Evolutionary conservation across 1,140 invertebrate genomes (phyloP).

Genomic region (Antheraea pernyi): DNA sequence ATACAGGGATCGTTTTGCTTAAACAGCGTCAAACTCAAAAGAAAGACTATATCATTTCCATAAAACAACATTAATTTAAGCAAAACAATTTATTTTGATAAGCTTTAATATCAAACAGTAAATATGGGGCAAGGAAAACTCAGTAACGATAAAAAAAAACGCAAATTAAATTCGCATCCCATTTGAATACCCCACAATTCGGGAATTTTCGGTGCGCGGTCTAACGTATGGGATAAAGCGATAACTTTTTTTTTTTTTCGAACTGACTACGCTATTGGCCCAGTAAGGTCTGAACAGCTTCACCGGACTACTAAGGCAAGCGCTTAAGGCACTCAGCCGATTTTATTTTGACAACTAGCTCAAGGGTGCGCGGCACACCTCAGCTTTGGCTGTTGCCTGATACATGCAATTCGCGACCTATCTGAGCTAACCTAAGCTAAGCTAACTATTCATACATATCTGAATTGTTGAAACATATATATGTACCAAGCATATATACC

Average conservation of each 20-base stretch:
- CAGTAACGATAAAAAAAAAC: constrained; percentile 25
- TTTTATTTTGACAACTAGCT: no score
- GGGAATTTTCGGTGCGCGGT: constrained; percentile 15
- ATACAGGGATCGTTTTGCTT: neutral
- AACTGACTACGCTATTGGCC: no score
- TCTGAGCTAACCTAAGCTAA: no score
- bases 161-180: constrained; percentile 43
- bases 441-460: no score
- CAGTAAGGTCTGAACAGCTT: no score
- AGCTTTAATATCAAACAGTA: constrained; percentile 1
- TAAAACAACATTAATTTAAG: neutral
- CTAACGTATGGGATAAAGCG: constrained; percentile 22
- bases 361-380: no score
- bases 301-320: no score
- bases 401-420: no score
- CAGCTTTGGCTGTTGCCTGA: no score
- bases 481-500: no score
- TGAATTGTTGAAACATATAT: no score
- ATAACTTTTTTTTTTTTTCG: constrained; percentile 1
- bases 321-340: no score
- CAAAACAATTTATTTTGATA: neutral
- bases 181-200: constrained; percentile 38
- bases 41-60: neutral
- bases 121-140: neutral
- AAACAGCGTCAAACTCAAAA: neutral